Base-by-base conservation (phyloP, 2,888 invertebrate genomes). In the Ichneumon xanthorius region DNA sequence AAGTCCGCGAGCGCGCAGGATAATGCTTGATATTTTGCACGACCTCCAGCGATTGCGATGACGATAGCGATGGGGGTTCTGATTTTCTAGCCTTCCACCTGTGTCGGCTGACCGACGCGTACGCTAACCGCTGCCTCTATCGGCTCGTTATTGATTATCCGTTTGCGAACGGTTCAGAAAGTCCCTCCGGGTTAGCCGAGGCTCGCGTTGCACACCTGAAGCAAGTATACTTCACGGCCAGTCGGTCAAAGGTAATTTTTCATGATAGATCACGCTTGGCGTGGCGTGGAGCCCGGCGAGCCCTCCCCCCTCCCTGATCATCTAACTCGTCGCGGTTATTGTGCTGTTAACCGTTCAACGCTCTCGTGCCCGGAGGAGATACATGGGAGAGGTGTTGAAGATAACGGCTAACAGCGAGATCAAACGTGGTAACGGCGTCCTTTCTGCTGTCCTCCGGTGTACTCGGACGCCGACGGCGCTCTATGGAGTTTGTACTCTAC, bases 211-310 rank as follows among this genome's bases (percentile, higher is more conserved):
- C 7, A 89, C 91, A 90, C 91, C 90, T 91, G 90, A 89, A 88
- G 87, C 76, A 67, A 77, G 88, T 89, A 87, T 89, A 87, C 89
- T 82, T 88, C 86, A 89, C 89, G 89, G 89, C 88, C 89, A 89
- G 87, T 88, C 89, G 90, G 92, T 93, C 93, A 94, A 93, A 94
- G 94, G 93, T 93, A 93, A 93, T 93, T 93, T 93, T 94, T 93
- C 93, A 93, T 93, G 93, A 93, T 92, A 91, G 93, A 92, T 92
- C 92, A 93, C 89, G 92, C 93, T 93, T 92, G 92, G 89, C 90
- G 91, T 92, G 91, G 90, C 91, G 89, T 89, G 86, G 68, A 82
- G 65, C 83, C 22, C 26, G 75, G 68, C 55, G 9, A 61, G 30
- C 22, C 26, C 53, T 16, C 40, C n/a, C n/a, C 22, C n/a, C n/a